Percentiles rank a stretch among this genome's conserved stretches.
These are phyloP conservation scores for Limenitis camilla DNA, from an alignment of 2,888 invertebrate species.

Conservation along the genomic window DNA sequence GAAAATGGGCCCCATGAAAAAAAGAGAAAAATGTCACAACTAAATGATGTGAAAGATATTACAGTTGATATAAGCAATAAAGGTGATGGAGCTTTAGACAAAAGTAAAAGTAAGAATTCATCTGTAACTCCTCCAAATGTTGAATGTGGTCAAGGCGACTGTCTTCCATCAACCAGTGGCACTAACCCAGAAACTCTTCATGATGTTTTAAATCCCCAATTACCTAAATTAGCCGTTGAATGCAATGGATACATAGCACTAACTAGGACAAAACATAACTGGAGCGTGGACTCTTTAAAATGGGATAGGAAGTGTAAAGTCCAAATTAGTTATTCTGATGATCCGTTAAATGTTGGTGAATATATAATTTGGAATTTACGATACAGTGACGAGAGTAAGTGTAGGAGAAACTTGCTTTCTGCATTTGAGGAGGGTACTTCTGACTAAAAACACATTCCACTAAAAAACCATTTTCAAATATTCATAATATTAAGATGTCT, in stretches of 20 bases:
- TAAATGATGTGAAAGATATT: slow-evolving; percentile 33
- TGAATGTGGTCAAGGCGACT: slow-evolving; percentile 66
- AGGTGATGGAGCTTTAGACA: slow-evolving; percentile 46
- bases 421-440: slow-evolving; percentile 62
- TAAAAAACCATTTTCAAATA: neutral
- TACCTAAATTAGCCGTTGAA: slow-evolving; percentile 62
- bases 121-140: slow-evolving; percentile 56
- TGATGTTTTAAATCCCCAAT: slow-evolving; percentile 53
- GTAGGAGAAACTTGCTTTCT: slow-evolving; percentile 72
- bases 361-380: slow-evolving; percentile 76
- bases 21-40: slow-evolving; percentile 35
- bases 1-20: slow-evolving; percentile 31
- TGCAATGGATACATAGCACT: slow-evolving; percentile 66
- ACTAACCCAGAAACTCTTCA: slow-evolving; percentile 53
- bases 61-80: slow-evolving; percentile 41
- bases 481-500: neutral
- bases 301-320: slow-evolving; percentile 78
- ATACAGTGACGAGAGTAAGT: slow-evolving; percentile 76
- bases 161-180: slow-evolving; percentile 62
- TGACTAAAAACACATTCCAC: slow-evolving; percentile 29
- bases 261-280: slow-evolving; percentile 50
- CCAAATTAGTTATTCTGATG: slow-evolving; percentile 76
- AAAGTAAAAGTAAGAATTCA: slow-evolving; percentile 43
- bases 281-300: slow-evolving; percentile 59
- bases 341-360: slow-evolving; percentile 67